phyloP scores from a whole-genome alignment of 2,797 vertebrate species.

The Onychomys leucogaster region DNA sequence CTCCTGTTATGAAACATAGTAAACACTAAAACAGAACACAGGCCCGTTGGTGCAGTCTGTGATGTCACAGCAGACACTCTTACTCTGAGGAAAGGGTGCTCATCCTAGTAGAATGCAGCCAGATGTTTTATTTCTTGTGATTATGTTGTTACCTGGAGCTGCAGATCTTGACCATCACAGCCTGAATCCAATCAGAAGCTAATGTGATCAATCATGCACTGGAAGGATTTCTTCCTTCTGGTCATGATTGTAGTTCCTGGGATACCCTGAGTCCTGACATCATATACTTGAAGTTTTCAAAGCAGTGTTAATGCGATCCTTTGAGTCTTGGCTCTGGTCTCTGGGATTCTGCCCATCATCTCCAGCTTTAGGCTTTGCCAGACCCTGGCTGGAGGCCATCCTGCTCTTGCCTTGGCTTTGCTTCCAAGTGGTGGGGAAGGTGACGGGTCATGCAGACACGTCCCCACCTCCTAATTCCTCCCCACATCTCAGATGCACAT shows the following conservation, averaged over 20 bases:
- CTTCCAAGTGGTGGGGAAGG: not conserved
- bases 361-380: not conserved
- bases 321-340: slow-evolving; percentile 14
- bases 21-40: slow-evolving; percentile 10
- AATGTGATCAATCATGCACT: not conserved
- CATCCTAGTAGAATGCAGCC: slow-evolving; percentile 17
- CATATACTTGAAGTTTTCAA: not conserved
- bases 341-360: not conserved
- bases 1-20: slow-evolving; percentile 6
- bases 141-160: not conserved
- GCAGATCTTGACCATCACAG: not conserved
- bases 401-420: not conserved
- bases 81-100: slow-evolving; percentile 1
- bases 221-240: not conserved
- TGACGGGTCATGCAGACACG: not conserved
- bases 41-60: slow-evolving; percentile 43
- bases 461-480: not conserved
- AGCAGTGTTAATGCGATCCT: not conserved
- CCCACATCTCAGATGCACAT: not conserved
- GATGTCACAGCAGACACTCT: slow-evolving; percentile 45
- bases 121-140: slow-evolving; percentile 43
- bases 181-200: not conserved
- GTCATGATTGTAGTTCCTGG: not conserved
- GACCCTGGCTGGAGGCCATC: not conserved
- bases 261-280: not conserved